phyloP scores from a whole-genome alignment of 2,888 invertebrate species.

The Vanessa cardui region DNA sequence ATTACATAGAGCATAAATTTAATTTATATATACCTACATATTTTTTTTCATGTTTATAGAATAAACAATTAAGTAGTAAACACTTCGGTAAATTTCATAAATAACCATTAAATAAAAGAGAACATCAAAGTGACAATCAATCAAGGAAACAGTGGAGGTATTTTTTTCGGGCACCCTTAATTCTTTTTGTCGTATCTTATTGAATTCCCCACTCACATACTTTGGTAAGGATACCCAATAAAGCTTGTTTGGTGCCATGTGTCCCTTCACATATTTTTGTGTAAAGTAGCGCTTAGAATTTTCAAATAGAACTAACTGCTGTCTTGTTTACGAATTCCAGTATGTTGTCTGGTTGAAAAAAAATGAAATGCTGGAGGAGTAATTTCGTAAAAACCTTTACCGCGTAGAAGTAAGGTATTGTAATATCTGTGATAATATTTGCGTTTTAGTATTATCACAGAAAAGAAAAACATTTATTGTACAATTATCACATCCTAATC shows the following conservation, averaged over 20 bases:
- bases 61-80: not conserved
- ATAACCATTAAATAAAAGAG: slow-evolving; percentile 34
- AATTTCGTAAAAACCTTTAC: slow-evolving; percentile 74
- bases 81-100: not conserved
- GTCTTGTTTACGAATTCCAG: slow-evolving; percentile 67
- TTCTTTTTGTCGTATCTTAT: slow-evolving; percentile 75
- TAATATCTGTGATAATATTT: no score
- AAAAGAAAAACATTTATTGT: no score
- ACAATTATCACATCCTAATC: no score
- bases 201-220: slow-evolving; percentile 75
- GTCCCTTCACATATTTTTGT: slow-evolving; percentile 71
- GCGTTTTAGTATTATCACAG: no score
- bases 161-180: slow-evolving; percentile 63
- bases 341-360: slow-evolving; percentile 64
- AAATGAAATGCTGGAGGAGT: no score
- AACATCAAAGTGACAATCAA: slow-evolving; percentile 57
- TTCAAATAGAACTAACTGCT: slow-evolving; percentile 67
- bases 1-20: no score
- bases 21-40: no score
- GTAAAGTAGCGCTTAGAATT: slow-evolving; percentile 70
- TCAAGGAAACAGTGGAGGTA: slow-evolving; percentile 55
- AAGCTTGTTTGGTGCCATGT: slow-evolving; percentile 72
- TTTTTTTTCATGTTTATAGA: not conserved
- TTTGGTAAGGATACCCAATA: slow-evolving; percentile 76
- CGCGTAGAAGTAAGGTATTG: slow-evolving; percentile 33